Base-by-base conservation (phyloP, 2,113 vertebrate species). In the Papio anubis region DNA sequence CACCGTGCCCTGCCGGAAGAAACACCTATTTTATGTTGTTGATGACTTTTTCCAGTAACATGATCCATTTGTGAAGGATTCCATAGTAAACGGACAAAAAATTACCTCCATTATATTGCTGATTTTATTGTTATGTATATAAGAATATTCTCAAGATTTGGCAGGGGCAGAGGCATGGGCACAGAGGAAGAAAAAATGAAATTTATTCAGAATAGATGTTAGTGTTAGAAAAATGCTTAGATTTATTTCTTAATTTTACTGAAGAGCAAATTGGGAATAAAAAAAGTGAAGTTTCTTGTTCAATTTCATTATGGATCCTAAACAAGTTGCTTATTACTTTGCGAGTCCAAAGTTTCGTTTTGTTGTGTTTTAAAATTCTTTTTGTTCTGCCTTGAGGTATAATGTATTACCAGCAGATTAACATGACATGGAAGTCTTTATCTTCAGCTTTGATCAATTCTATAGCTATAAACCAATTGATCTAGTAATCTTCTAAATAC, bases 221-320 rank as follows among this genome's bases (percentile, higher is more conserved):
- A 78, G 7, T 48, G 9, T 9, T 38, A n/a, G 72, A 85, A 97
- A 64, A 70, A 10, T 70, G 55, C 40, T 84, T 50, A 66, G 11
- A 12, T 6, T 83, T 40, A 57, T 45, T 85, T 70, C 50, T 66
- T 89, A 59, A 78, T 82, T 86, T 90, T 84, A 75, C 16, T 97
- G 23, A 90, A 68, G 8, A 80, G 6, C n/a, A 96, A 90, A 94
- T 76, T 70, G 10, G 55, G 17, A 87, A 79, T 27, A 64, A 59
- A 92, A 92, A 87, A 96, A 72, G 3, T 80, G 48, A 90, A 94
- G 18, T 80, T 52, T 50, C 18, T 66, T 64, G n/a, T 30, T 38
- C 38, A 83, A 50, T 3, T 8, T 81, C 43, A 80, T 75, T 38
- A 68, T 30, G 45, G 18, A 55, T 40, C 64, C 9, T 57, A 59